Evolutionary conservation across 2,797 vertebrate species (phyloP).

Genomic region (Lepilemur septentrionalis): DNA sequence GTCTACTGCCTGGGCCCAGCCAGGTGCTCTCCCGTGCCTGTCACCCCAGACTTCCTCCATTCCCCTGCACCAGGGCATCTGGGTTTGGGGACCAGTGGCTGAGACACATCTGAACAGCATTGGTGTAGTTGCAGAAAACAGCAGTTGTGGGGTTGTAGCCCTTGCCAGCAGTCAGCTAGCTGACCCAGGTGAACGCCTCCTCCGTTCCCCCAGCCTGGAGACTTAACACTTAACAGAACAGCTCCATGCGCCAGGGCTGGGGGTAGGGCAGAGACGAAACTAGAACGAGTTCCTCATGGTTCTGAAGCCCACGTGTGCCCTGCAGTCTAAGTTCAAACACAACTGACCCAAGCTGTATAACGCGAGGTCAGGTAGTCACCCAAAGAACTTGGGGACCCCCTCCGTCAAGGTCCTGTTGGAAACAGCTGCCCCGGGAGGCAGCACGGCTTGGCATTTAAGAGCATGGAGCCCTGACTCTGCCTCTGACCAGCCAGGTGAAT

Average conservation of each 20-base stretch:
- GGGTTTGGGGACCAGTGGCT: background rate
- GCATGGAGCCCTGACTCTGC: accelerated
- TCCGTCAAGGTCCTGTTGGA: background rate
- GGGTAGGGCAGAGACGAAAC: background rate
- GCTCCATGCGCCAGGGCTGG: accelerated
- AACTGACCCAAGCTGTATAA: accelerated
- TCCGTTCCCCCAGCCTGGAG: background rate
- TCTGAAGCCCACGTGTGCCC: background rate
- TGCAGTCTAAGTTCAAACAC: background rate
- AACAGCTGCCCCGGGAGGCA: accelerated
- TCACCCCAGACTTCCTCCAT: background rate
- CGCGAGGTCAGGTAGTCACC: background rate
- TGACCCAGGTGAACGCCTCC: accelerated
- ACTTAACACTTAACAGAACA: background rate
- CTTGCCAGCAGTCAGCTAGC: background rate
- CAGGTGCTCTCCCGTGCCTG: background rate
- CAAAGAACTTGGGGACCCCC: background rate
- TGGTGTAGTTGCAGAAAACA: background rate
- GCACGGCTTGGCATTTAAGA: background rate
- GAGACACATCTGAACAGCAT: background rate
- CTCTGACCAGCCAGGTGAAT: background rate
- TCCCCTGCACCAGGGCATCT: background rate
- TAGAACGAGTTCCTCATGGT: background rate
- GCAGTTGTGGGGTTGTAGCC: accelerated
- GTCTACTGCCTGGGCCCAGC: background rate